Percentiles rank a stretch among this genome's conserved stretches.
These are phyloP conservation scores for Fringilla coelebs DNA, from an alignment of 2,797 vertebrate genomes.

Conservation along the genomic window DNA sequence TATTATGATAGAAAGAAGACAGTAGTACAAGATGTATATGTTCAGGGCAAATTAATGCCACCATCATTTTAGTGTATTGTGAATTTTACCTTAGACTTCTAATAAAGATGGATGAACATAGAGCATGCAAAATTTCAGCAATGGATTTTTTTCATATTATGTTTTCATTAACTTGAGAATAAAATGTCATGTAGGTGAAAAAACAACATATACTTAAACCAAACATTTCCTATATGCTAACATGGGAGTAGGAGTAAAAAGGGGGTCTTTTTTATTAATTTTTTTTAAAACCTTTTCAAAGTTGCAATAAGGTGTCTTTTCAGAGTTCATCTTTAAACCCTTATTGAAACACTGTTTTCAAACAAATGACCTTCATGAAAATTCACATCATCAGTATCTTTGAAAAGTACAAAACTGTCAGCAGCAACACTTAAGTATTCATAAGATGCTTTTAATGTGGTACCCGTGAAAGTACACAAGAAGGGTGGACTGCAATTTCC, in stretches of 20 bases:
- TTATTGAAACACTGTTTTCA: background rate
- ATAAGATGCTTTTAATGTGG: background rate
- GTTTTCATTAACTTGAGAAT: background rate
- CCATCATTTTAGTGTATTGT: background rate
- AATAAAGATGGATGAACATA: background rate
- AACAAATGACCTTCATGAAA: background rate
- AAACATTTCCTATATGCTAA: background rate
- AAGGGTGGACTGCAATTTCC: background rate
- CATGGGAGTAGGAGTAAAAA: rapidly evolving
- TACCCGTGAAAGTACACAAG: background rate
- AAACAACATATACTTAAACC: background rate
- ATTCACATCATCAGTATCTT: background rate
- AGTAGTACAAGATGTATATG: background rate
- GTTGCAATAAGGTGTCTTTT: background rate
- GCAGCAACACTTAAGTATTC: background rate
- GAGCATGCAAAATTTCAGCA: background rate
- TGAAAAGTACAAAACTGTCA: background rate
- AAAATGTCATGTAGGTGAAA: background rate
- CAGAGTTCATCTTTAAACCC: background rate
- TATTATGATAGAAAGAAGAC: background rate
- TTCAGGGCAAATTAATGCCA: background rate
- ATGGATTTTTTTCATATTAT: background rate
- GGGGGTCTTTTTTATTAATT: background rate
- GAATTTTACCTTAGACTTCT: background rate
- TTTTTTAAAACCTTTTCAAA: background rate